Percentiles rank a stretch among this genome's conserved stretches.
Conservation (phyloP, 2,113 vertebrate species). For the Melierax canorus region DNA sequence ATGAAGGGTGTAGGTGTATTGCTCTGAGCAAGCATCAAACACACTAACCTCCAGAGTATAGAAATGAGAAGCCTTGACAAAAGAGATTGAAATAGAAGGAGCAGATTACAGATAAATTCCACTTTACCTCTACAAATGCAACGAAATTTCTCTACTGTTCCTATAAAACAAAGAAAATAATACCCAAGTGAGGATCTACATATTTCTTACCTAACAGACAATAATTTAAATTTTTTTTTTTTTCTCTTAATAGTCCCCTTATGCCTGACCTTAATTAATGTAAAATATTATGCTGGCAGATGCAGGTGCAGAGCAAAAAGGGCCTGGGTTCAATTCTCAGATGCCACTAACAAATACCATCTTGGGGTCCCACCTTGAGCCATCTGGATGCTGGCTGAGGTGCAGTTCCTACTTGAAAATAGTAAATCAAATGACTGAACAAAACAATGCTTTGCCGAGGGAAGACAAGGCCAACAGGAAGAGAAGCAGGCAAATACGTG, state of each 20-base stretch:
- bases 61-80: neutral
- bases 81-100: neutral
- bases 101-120: neutral
- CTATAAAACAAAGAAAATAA: neutral
- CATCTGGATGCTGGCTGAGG: neutral
- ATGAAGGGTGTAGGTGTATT: neutral
- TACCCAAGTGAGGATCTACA: fast-evolving
- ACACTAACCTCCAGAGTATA: neutral
- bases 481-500: neutral
- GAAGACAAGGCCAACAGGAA: neutral
- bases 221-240: neutral
- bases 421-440: neutral
- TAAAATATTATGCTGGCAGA: neutral
- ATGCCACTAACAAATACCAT: neutral
- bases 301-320: neutral
- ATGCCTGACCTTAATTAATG: neutral
- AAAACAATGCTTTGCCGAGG: neutral
- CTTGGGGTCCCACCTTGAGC: neutral
- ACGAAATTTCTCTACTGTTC: neutral
- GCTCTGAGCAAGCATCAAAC: neutral
- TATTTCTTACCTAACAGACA: neutral
- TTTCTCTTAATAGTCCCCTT: neutral
- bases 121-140: neutral
- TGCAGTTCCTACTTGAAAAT: neutral
- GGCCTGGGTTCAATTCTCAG: neutral